Percentiles rank a stretch among this genome's conserved stretches.
phyloP scores from a whole-genome alignment of 2,888 invertebrate genomes.

The Drosophila melanocephala region DNA sequence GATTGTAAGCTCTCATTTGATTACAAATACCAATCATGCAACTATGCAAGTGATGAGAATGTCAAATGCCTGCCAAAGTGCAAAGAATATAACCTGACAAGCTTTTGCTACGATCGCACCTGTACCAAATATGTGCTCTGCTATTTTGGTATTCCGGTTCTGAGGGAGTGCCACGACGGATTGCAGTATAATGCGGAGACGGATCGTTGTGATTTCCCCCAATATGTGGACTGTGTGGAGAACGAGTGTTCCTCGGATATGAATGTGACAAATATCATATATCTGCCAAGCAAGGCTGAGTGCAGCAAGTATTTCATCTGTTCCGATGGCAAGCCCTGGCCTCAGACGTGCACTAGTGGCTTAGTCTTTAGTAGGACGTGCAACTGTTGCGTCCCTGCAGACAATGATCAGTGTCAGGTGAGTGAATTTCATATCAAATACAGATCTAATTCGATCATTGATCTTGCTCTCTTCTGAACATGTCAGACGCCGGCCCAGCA shows the following conservation, averaged over 20 bases:
- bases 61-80: conserved; percentile 52
- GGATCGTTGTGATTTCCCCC: conserved; percentile 82
- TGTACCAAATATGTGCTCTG: conserved; percentile 82
- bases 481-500: conserved; percentile 58
- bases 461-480: no score
- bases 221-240: conserved; percentile 82
- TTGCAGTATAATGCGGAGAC: conserved; percentile 82
- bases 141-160: conserved; percentile 69
- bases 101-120: conserved; percentile 79
- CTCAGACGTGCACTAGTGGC: conserved; percentile 70
- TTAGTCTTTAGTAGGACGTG: conserved; percentile 67
- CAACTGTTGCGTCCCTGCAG: conserved; percentile 72
- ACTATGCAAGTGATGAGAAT: accelerated
- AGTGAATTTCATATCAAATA: conserved; percentile 22
- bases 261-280: conserved; percentile 68
- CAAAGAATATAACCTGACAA: conserved; percentile 36
- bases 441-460: not conserved
- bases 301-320: conserved; percentile 81
- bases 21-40: conserved; percentile 43
- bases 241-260: conserved; percentile 72
- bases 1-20: conserved; percentile 45
- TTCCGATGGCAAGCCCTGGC: conserved; percentile 73
- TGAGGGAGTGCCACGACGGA: conserved; percentile 77
- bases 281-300: conserved; percentile 68
- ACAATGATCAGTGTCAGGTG: conserved; percentile 72